Conservation (phyloP, 2,888 invertebrate genomes). For the Papilio demoleus region DNA sequence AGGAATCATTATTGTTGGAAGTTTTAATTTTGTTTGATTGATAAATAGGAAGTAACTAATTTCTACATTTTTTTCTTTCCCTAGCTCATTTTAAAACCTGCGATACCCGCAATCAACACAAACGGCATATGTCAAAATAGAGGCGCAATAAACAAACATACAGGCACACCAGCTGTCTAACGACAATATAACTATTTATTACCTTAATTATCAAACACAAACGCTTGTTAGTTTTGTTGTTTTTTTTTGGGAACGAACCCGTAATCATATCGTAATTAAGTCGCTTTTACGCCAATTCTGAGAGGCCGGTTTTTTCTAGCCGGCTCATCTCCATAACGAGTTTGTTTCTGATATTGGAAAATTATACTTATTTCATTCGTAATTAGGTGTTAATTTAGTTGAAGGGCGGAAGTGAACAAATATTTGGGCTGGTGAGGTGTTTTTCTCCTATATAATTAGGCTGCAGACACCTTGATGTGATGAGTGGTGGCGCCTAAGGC, state of each 20-base stretch:
- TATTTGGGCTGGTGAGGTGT: constrained; percentile 73
- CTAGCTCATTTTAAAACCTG: background rate
- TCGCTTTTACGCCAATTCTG: constrained; percentile 80
- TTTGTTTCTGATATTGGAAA: constrained; percentile 43
- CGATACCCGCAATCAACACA: constrained; percentile 25
- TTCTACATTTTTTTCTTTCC: background rate
- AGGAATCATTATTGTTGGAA: background rate
- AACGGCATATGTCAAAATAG: constrained; percentile 65
- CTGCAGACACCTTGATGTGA: constrained; percentile 77
- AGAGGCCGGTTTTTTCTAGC: constrained; percentile 51
- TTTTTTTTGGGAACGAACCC: constrained; percentile 69
- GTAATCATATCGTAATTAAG: constrained; percentile 81
- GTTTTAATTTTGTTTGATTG: background rate
- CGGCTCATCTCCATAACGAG: constrained; percentile 56
- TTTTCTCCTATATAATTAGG: constrained; percentile 77
- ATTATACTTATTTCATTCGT: constrained; percentile 47
- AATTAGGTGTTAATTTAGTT: constrained; percentile 50
- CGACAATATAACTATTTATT: constrained; percentile 80
- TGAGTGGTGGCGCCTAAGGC: constrained; percentile 76
- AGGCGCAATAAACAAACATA: constrained; percentile 68
- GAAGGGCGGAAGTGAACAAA: constrained; percentile 55
- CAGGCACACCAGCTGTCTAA: constrained; percentile 71
- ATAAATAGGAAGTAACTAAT: background rate
- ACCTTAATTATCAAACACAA: constrained; percentile 70
- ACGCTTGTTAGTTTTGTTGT: constrained; percentile 72